Evolutionary conservation across 2,113 vertebrate genomes (phyloP), one percentile per base, ranked within the genome.

Genomic region (Leptobrachium leishanense): DNA sequence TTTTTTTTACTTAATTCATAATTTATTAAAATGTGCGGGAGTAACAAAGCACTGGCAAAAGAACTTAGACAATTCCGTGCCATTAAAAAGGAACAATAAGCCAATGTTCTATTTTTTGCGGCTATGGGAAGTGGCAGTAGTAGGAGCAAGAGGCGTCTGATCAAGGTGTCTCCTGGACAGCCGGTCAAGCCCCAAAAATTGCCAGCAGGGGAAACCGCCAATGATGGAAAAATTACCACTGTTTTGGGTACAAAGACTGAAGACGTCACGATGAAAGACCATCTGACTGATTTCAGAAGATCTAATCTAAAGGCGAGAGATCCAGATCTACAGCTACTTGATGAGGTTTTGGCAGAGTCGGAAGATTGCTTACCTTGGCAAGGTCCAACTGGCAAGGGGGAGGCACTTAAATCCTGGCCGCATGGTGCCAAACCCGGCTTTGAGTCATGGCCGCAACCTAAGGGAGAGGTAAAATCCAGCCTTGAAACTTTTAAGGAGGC

Each of bases 101-200:
- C 43, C 7, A 68, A 57, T 43, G 81, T 31, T 31, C 20, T 31
- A 31, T 31, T 31, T 31, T 31, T 31, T 31, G 20, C 20, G 20
- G 20, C 62, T 83, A 91, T 90, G 89, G 89, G 90, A 82, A 90
- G 90, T 82, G 88, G 88, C 72, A 88, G 88, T 76, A 89, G 88
- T 82, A 83, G 85, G 75, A 86, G 87, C 86, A 79, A 87, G 76
- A 73, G 82, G 57, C 77, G 78, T 44, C n/a, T 53, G 20, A 62
- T 44, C 74, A 69, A 72, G 72, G 78, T 82, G 71, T 78, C 54
- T 69, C 79, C 57, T 79, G 81, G 55, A 20, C 55, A 62, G 76
- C 75, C 73, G 75, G 66, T 72, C 72, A 39, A 72, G 13, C 55
- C 77, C 75, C 1, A 63, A 10, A 71, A 5, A 72, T 11, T 64